A percentile compares a stretch with the other conserved stretches of the same genome.
These are phyloP conservation scores for Phrynocephalus guinanensis DNA, from an alignment of 2,797 vertebrate species.

Conservation along the genomic window DNA sequence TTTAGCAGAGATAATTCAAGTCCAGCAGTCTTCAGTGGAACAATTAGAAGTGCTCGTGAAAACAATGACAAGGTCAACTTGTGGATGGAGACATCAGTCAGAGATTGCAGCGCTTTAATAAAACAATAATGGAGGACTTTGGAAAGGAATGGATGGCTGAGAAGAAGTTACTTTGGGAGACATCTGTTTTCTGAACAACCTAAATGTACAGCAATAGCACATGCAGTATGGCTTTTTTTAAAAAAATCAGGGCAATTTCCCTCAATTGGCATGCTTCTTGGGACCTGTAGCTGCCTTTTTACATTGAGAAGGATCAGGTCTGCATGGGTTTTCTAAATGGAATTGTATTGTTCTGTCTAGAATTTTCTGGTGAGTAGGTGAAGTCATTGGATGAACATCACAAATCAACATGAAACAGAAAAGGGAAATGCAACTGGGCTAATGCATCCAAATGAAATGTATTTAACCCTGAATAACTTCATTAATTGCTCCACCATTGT, in stretches of 20 bases:
- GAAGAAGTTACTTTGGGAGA: slow-evolving; percentile 66
- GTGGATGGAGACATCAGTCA: slow-evolving; percentile 37
- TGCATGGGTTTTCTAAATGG: fast-evolving
- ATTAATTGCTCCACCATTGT: not conserved
- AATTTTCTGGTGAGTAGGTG: not conserved
- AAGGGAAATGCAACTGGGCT: not conserved
- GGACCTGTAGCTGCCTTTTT: slow-evolving; percentile 34
- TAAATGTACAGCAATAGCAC: slow-evolving; percentile 50
- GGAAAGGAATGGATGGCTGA: slow-evolving; percentile 16
- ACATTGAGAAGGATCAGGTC: not conserved
- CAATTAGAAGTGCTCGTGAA: slow-evolving; percentile 79
- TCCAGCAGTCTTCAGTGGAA: slow-evolving; percentile 61
- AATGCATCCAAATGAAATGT: not conserved
- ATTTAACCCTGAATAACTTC: not conserved
- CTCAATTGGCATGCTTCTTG: slow-evolving; percentile 16
- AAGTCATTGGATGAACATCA: no score
- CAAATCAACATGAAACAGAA: not conserved
- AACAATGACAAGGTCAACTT: slow-evolving; percentile 75
- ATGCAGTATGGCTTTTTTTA: slow-evolving; percentile 34
- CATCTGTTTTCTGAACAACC: slow-evolving; percentile 61
- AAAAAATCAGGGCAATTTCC: slow-evolving; percentile 60
- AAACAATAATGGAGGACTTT: slow-evolving; percentile 65
- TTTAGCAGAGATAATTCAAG: slow-evolving; percentile 84
- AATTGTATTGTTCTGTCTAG: not conserved
- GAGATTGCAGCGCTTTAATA: slow-evolving; percentile 57